Conservation (phyloP, 1,140 invertebrate genomes). For the Trachelipus rathkii region DNA sequence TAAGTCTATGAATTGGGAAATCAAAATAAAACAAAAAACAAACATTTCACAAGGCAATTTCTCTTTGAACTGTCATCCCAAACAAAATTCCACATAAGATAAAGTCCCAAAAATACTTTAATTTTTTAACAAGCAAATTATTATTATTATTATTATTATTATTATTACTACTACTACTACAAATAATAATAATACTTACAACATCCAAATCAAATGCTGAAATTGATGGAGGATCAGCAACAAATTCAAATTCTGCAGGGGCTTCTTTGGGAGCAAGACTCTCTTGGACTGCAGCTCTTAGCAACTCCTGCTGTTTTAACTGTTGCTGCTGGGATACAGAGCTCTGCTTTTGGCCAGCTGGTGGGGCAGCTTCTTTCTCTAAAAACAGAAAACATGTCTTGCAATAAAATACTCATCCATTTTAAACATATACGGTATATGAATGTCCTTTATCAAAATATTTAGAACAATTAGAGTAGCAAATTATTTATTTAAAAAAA, state of each 20-base stretch:
- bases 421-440: not conserved
- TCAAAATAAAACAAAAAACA: too few relatives aligned
- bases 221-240: constrained; percentile 96
- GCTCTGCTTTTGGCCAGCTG: not conserved
- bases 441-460: not conserved
- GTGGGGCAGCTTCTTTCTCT: not conserved
- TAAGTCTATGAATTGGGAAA: too few relatives aligned
- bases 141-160: too few relatives aligned
- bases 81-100: too few relatives aligned
- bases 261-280: constrained; percentile 91
- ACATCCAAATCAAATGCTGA: constrained; percentile 93
- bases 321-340: constrained; percentile 66
- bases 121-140: too few relatives aligned
- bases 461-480: too few relatives aligned
- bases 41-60: too few relatives aligned
- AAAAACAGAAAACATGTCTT: too few relatives aligned
- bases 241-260: constrained; percentile 93
- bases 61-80: too few relatives aligned
- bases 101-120: too few relatives aligned
- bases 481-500: too few relatives aligned
- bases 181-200: constrained; percentile 25
- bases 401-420: too few relatives aligned
- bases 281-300: constrained; percentile 79
- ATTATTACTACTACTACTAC: not conserved
- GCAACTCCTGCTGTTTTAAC: constrained; percentile 75